Evolutionary conservation across 2,797 vertebrate species (phyloP).

Genomic region (Leptoclinus maculatus): DNA sequence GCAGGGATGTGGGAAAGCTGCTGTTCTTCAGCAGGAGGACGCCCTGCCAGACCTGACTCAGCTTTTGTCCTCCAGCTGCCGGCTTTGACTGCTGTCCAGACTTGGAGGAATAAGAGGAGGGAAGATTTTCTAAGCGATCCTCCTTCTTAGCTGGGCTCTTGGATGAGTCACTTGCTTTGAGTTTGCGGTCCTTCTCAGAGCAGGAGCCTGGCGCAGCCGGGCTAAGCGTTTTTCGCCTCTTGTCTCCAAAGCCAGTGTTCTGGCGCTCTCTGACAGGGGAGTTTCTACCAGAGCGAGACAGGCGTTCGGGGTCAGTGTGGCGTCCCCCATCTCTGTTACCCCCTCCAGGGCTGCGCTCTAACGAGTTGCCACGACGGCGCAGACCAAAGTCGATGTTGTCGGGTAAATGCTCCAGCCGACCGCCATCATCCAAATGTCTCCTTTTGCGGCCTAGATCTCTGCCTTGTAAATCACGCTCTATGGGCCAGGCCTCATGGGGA

Average conservation of each 20-base stretch:
- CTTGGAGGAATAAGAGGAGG: conserved; percentile 70
- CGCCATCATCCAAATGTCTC: conserved; percentile 87
- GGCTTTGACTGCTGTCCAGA: conserved; percentile 68
- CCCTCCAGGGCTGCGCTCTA: conserved; percentile 87
- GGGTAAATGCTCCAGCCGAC: conserved; percentile 90
- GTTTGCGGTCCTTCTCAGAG: conserved; percentile 72
- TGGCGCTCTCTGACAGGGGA: conserved; percentile 88
- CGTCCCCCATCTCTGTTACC: conserved; percentile 88
- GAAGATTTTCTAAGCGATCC: conserved; percentile 57
- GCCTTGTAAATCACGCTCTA: conserved; percentile 88
- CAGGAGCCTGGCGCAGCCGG: conserved; percentile 39
- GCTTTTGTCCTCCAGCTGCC: conserved; percentile 79
- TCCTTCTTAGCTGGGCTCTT: conserved; percentile 87
- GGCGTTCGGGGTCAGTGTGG: conserved; percentile 89
- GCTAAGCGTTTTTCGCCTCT: conserved; percentile 68
- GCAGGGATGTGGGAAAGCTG: conserved; percentile 97
- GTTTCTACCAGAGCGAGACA: conserved; percentile 84
- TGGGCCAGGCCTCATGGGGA: conserved; percentile 89
- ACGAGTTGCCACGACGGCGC: conserved; percentile 87
- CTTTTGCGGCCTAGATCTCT: conserved; percentile 90
- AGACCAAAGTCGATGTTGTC: conserved; percentile 85
- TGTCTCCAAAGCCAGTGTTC: conserved; percentile 84
- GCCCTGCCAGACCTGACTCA: conserved; percentile 94
- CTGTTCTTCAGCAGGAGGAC: conserved; percentile 98
- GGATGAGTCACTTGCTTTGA: conserved; percentile 79